Evolutionary conservation across 2,113 vertebrate genomes (phyloP).

Genomic region (Ameiurus melas): DNA sequence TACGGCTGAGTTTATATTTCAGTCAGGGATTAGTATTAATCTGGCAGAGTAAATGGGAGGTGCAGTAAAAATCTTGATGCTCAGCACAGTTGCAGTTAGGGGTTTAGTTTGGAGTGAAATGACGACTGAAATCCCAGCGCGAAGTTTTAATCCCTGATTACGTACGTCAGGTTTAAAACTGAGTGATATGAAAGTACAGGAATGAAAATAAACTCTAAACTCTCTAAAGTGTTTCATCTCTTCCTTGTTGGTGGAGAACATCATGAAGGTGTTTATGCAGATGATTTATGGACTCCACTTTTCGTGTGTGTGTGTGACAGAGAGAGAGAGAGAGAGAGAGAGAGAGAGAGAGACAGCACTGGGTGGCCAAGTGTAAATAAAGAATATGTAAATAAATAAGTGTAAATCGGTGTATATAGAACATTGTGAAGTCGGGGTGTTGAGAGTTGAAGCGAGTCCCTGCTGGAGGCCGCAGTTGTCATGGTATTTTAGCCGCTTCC

Average conservation of each 20-base stretch:
- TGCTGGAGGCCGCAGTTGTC: constrained; percentile 39
- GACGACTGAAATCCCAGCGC: no score
- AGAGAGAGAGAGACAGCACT: no score
- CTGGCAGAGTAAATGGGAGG: no score
- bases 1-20: no score
- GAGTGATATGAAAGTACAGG: not conserved
- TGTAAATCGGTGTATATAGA: not conserved
- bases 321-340: no score
- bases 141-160: not conserved
- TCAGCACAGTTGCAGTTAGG: not conserved
- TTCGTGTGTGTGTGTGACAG: not conserved
- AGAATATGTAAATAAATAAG: no score
- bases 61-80: no score
- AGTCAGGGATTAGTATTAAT: no score
- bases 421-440: no score
- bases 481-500: constrained; percentile 41
- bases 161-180: not conserved
- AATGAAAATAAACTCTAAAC: not conserved
- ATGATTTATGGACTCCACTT: not conserved
- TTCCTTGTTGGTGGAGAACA: not conserved
- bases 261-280: not conserved
- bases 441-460: not conserved
- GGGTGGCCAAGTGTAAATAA: not conserved
- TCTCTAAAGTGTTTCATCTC: not conserved
- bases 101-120: not conserved